Percentiles rank a stretch among this genome's conserved stretches.
Evolutionary conservation across 2,797 vertebrate species (phyloP).

Genomic region (Orestias chungarensis): DNA sequence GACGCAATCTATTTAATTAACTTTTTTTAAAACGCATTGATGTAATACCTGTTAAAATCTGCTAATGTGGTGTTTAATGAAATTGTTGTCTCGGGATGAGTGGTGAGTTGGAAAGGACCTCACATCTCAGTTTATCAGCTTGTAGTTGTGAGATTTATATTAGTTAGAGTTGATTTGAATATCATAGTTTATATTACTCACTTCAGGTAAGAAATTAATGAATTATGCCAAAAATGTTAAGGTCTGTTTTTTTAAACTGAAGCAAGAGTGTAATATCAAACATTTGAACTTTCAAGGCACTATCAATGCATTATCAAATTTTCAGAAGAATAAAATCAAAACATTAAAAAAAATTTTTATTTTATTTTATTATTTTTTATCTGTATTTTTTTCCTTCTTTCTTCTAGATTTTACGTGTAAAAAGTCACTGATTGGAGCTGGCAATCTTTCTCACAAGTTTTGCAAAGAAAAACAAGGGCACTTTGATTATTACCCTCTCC

Average conservation of each 20-base stretch:
- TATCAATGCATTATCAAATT: not conserved
- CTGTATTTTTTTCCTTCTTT: conserved; percentile 36
- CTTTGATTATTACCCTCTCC: conserved; percentile 64
- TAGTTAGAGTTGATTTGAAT: not conserved
- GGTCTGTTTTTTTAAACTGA: not conserved
- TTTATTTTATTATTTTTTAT: conserved; percentile 5
- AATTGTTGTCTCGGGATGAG: not conserved
- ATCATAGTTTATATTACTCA: too few species aligned
- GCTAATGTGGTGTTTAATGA: not conserved
- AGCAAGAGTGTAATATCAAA: not conserved
- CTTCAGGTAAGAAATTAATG: too few species aligned
- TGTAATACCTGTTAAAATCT: not conserved
- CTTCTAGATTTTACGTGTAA: conserved; percentile 3
- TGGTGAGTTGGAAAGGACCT: not conserved
- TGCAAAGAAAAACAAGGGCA: conserved; percentile 37
- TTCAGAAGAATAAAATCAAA: not conserved
- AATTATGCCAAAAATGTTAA: not conserved
- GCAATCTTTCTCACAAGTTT: conserved; percentile 41
- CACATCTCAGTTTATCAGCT: not conserved
- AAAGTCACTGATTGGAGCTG: conserved; percentile 4
- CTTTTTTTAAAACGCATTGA: not conserved
- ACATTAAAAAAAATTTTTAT: not conserved
- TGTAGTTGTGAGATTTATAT: not conserved
- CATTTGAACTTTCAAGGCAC: not conserved
- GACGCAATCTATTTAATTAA: not conserved